Evolutionary conservation across 2,888 invertebrate species (phyloP).

Genomic region (Agriopis marginaria): DNA sequence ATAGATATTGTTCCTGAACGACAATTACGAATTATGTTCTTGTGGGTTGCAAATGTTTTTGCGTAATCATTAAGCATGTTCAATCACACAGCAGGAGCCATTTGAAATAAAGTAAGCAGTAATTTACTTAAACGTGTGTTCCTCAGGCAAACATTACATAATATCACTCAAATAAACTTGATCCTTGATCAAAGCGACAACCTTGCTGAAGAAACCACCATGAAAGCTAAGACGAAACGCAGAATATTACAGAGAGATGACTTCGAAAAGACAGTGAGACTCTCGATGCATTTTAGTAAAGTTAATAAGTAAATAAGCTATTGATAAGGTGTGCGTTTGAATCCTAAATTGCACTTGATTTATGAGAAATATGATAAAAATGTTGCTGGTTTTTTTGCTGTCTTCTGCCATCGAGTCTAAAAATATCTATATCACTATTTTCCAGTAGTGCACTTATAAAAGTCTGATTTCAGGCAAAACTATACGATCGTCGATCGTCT

Average conservation of each 20-base stretch:
- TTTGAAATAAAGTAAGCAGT: slow-evolving; percentile 21
- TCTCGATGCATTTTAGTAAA: too few species aligned
- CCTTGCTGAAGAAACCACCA: slow-evolving; percentile 24
- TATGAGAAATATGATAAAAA: too few species aligned
- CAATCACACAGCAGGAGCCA: neutral
- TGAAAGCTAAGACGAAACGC: neutral
- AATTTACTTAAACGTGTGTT: slow-evolving; percentile 15
- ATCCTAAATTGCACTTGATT: too few species aligned
- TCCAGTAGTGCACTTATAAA: too few species aligned
- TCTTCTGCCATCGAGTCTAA: too few species aligned
- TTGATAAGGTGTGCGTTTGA: too few species aligned
- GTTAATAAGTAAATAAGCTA: too few species aligned
- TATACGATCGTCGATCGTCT: too few species aligned
- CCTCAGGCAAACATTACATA: slow-evolving; percentile 20
- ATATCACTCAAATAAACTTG: slow-evolving; percentile 21
- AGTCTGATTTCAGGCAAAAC: too few species aligned
- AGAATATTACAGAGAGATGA: slow-evolving; percentile 2
- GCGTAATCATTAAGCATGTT: neutral
- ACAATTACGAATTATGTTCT: neutral
- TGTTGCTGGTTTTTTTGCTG: too few species aligned
- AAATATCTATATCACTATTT: too few species aligned
- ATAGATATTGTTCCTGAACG: too few species aligned
- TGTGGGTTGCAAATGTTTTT: neutral
- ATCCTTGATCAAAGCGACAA: slow-evolving; percentile 28
- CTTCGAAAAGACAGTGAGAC: neutral